Evolutionary conservation across 2,797 vertebrate genomes (phyloP), one percentile per base, ranked within the genome.

Genomic region (Semotilus atromaculatus): DNA sequence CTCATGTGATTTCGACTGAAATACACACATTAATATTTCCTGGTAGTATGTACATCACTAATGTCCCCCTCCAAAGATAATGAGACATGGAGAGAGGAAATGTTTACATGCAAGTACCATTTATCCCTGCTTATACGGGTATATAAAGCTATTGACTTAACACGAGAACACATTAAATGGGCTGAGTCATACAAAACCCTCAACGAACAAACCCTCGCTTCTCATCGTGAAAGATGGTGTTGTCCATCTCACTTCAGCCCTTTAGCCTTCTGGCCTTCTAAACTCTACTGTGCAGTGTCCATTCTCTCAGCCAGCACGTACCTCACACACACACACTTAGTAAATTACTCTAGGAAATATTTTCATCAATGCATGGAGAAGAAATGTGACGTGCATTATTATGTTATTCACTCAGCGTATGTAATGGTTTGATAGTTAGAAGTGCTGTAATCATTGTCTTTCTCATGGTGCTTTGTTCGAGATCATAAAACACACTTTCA

Each of bases 61-160:
- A 78, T 11, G 31, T 76, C 43, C 66, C 23, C 81, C 48, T 55
- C 53, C 29, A 38, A 71, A 83, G 45, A 77, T 83, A 31, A 72
- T 34, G n/a, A 83, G 40, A 68, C 29, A 68, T n/a, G 73, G n/a
- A 68, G 26, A 77, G 38, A 45, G 38, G 71, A 77, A 45, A 45
- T 14, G 21, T 55, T 70, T 70, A 71, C 82, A 77, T 83, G 82
- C 82, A 83, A 51, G 67, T 81, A 81, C 77, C 84, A 78, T 62
- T 83, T 66, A 55, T 83, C 77, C 64, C 75, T 64, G 51, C 77
- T 67, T 26, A 84, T 38, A 45, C 9, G 19, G 55, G 68, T 48
- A 40, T 81, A 31, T 83, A 87, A 83, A 81, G 77, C 84, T 73
- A 77, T 83, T 21, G 76, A 85, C 45, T 79, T 51, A 31, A 19